Percentiles rank a stretch among this genome's conserved stretches.
phyloP scores from a whole-genome alignment of 2,113 vertebrate species.

The Hippocampus barbouri region DNA sequence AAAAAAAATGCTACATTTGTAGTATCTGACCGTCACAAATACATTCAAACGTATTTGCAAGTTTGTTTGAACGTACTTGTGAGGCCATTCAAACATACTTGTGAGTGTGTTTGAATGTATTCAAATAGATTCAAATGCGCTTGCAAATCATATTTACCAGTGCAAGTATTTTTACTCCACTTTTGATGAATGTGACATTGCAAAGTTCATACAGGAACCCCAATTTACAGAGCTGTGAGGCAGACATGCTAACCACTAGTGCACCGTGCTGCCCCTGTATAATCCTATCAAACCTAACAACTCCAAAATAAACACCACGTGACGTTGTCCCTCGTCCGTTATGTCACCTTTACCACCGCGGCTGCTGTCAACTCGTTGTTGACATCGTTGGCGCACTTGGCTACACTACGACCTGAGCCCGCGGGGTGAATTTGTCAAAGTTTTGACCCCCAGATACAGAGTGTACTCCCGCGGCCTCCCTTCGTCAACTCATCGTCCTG shows the following conservation, averaged over 20 bases:
- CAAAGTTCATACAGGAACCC: too few relatives aligned
- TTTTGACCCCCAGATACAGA: constrained; percentile 51
- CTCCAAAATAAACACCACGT: neutral
- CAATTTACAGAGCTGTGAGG: neutral
- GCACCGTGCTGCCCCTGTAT: neutral
- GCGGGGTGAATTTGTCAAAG: constrained; percentile 45
- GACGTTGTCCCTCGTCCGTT: neutral
- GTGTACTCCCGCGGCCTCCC: constrained; percentile 40
- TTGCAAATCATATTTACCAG: too few relatives aligned
- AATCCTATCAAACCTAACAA: neutral
- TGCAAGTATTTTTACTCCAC: too few relatives aligned
- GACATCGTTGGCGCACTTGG: constrained; percentile 28
- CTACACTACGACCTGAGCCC: constrained; percentile 42
- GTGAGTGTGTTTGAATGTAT: too few relatives aligned
- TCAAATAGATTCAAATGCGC: too few relatives aligned
- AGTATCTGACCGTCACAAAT: too few relatives aligned
- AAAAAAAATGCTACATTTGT: too few relatives aligned
- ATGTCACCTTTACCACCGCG: constrained; percentile 12
- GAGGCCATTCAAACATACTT: too few relatives aligned
- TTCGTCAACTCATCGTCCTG: constrained; percentile 54
- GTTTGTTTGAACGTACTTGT: too few relatives aligned
- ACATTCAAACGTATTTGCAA: too few relatives aligned
- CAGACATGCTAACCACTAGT: neutral
- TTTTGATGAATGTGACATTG: neutral
- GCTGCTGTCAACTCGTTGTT: constrained; percentile 32